Evolutionary conservation across 2,888 invertebrate genomes (phyloP).

Genomic region (Clitarchus hookeri): DNA sequence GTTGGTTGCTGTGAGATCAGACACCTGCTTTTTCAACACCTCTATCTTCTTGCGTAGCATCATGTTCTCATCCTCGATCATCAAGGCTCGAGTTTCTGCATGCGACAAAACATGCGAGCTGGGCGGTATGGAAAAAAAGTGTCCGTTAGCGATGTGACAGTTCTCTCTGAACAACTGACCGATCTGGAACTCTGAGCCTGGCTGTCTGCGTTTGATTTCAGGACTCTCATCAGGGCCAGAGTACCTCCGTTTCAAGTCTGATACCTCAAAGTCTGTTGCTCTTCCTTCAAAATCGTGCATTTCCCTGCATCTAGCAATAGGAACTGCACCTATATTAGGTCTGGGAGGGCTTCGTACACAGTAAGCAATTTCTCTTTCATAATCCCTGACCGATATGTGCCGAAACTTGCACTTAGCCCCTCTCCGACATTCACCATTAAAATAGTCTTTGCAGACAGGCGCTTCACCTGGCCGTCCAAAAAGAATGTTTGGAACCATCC

Average conservation of each 20-base stretch:
- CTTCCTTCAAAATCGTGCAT: slow-evolving; percentile 31
- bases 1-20: slow-evolving; percentile 74
- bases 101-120: slow-evolving; percentile 29
- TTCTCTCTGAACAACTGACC: not conserved
- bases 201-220: slow-evolving; percentile 6
- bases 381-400: slow-evolving; percentile 52
- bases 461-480: slow-evolving; percentile 45
- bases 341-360: slow-evolving; percentile 24
- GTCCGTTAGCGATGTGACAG: slow-evolving; percentile 28
- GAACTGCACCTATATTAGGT: slow-evolving; percentile 16
- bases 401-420: slow-evolving; percentile 56
- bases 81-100: slow-evolving; percentile 29
- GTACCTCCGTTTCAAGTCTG: slow-evolving; percentile 51
- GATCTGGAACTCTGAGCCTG: not conserved
- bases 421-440: slow-evolving; percentile 58
- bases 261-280: slow-evolving; percentile 50
- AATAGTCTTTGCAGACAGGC: slow-evolving; percentile 60
- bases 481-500: slow-evolving; percentile 25
- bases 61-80: slow-evolving; percentile 67
- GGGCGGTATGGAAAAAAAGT: slow-evolving; percentile 24
- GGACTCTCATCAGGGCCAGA: slow-evolving; percentile 24
- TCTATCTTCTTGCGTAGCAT: slow-evolving; percentile 69
- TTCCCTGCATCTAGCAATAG: slow-evolving; percentile 28
- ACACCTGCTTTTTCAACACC: slow-evolving; percentile 71
- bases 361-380: slow-evolving; percentile 34